Evolutionary conservation across 2,888 invertebrate genomes (phyloP).

Genomic region (Blastobasis adustella): DNA sequence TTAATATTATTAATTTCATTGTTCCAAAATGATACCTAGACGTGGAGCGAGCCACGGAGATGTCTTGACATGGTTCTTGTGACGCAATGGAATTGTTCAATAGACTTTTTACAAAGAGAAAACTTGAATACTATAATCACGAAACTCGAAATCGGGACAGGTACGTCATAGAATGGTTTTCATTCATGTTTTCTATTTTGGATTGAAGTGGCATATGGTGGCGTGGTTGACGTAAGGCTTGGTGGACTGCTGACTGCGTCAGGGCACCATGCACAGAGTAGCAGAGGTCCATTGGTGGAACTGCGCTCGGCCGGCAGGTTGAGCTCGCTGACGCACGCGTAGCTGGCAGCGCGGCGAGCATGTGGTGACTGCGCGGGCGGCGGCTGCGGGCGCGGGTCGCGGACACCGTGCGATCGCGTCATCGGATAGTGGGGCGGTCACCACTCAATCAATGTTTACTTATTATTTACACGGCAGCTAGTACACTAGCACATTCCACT

Average conservation of each 20-base stretch:
- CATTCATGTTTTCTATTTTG: slow-evolving; percentile 52
- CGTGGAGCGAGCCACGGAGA: slow-evolving; percentile 28
- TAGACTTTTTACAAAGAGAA: slow-evolving; percentile 81
- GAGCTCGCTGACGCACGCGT: slow-evolving; percentile 44
- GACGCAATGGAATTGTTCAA: slow-evolving; percentile 83
- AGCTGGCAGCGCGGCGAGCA: slow-evolving; percentile 40
- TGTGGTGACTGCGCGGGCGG: slow-evolving; percentile 39
- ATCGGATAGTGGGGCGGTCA: slow-evolving; percentile 51
- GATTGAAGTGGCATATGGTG: slow-evolving; percentile 29
- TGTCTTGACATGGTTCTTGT: slow-evolving; percentile 45
- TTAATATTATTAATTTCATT: background rate
- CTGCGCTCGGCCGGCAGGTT: slow-evolving; percentile 19
- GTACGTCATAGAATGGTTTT: slow-evolving; percentile 61
- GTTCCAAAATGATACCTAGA: slow-evolving; percentile 25
- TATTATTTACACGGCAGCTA: slow-evolving; percentile 55
- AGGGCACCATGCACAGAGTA: too few relatives aligned
- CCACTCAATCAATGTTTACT: slow-evolving; percentile 56
- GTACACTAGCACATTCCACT: slow-evolving; percentile 68
- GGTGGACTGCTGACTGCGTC: too few relatives aligned
- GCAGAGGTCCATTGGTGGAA: background rate
- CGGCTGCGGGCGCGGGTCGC: slow-evolving; percentile 35
- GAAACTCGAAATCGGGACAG: slow-evolving; percentile 62
- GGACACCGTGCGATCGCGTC: slow-evolving; percentile 39
- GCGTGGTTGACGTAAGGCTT: slow-evolving; percentile 41
- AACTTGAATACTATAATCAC: slow-evolving; percentile 54